These are phyloP conservation scores for Phengaris arion DNA, from an alignment of 2,888 invertebrate species.

Conservation along the genomic window DNA sequence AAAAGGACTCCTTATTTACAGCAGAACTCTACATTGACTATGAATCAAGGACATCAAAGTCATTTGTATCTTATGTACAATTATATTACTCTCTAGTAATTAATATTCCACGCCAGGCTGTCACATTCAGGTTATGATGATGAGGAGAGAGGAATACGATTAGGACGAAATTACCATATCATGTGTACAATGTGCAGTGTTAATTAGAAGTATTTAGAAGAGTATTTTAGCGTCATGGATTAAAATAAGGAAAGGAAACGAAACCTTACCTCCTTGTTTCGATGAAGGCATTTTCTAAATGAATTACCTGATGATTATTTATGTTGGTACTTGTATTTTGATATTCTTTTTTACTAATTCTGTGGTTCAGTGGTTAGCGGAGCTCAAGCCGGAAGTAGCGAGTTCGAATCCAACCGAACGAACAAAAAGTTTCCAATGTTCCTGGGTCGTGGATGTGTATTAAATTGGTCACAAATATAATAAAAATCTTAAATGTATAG, in stretches of 20 bases:
- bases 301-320: too few species aligned
- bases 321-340: too few species aligned
- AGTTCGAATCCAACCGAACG: too few species aligned
- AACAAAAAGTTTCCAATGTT: too few species aligned
- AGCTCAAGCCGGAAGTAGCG: too few species aligned
- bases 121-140: conserved; percentile 21
- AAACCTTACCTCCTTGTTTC: background rate
- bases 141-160: conserved; percentile 26
- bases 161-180: conserved; percentile 22
- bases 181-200: background rate
- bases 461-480: too few species aligned
- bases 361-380: too few species aligned
- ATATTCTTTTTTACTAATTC: too few species aligned
- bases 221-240: background rate
- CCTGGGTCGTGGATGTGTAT: too few species aligned
- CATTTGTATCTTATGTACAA: background rate
- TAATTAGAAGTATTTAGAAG: background rate
- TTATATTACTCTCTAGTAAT: conserved; percentile 16
- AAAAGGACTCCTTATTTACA: background rate
- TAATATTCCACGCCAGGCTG: conserved; percentile 10
- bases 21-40: background rate
- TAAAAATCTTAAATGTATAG: too few species aligned
- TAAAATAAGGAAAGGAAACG: background rate
- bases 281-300: background rate
- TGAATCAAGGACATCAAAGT: conserved; percentile 8